Evolutionary conservation across 2,888 invertebrate species (phyloP), one percentile per base, ranked within the genome.

Genomic region (Nephrotoma appendiculata): DNA sequence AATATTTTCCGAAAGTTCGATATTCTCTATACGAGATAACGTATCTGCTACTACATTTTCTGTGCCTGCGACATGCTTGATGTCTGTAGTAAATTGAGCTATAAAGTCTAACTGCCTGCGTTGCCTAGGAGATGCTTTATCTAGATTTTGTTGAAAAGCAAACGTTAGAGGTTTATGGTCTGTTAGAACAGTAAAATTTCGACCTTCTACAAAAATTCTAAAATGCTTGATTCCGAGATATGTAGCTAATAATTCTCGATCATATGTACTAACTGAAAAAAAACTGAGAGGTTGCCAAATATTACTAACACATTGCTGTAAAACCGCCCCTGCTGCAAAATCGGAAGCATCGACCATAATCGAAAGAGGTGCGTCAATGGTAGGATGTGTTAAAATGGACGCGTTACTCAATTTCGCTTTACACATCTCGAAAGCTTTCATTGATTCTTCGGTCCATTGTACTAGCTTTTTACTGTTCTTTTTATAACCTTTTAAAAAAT

Each of bases 261-360:
- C 91, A 87, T 90, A 91, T 0, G 87, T 52, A 41, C 86, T 84
- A 15, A 92, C 86, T 0, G 89, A 90, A 0, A 90, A 19, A 19
- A 19, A 19, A 19, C 19, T 19, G 19, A 19, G 19, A 19, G 19
- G 19, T 19, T 19, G 19, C 19, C 19, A 19, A 19, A 19, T 19
- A 19, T 19, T 19, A 19, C 19, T 19, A 19, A 19, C 19, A 19
- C 31, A 31, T 31, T 31, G 31, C 31, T 31, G 31, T 31, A 31
- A 31, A 3, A 31, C 31, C 3, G 31, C 91, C 0, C 91, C 91
- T 4, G 91, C 89, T 3, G 91, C 89, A 1, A 57, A 87, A 83
- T 90, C 90, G 0, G 91, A 91, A 0, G 91, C 91, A 31, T 87
- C 87, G 4, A 71, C 43, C 5, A n/a, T n/a, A 15, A 87, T 5